Evolutionary conservation across 2,797 vertebrate species (phyloP).

Genomic region (Cuniculus paca): DNA sequence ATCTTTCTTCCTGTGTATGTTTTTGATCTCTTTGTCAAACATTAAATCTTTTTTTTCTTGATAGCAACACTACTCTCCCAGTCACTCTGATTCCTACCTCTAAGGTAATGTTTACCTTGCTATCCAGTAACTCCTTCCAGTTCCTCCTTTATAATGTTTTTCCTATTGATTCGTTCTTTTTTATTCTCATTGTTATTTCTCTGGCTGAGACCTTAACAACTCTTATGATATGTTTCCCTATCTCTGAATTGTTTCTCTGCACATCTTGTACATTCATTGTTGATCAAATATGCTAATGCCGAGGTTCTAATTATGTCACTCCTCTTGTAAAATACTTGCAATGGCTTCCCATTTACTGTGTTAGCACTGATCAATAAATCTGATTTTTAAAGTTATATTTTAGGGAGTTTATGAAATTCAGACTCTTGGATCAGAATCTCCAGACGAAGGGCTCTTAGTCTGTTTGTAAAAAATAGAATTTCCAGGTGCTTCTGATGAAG

Average conservation of each 20-base stretch:
- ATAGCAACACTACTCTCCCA: neutral
- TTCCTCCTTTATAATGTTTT: neutral
- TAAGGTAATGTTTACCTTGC: neutral
- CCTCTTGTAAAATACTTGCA: neutral
- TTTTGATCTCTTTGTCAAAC: neutral
- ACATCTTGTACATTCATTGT: neutral
- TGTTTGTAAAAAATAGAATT: neutral
- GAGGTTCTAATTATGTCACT: neutral
- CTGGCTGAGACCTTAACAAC: slow-evolving; percentile 17
- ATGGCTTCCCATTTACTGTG: neutral
- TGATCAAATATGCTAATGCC: neutral
- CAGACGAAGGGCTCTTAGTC: neutral
- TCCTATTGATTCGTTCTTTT: neutral
- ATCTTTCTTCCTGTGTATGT: neutral
- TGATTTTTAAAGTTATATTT: slow-evolving; percentile 40
- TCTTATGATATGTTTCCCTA: neutral
- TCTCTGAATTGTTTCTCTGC: neutral
- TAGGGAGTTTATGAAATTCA: neutral
- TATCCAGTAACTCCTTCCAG: slow-evolving; percentile 29
- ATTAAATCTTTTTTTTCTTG: neutral
- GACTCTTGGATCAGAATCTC: neutral
- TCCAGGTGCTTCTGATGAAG: neutral
- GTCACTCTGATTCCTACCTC: neutral
- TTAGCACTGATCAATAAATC: slow-evolving; percentile 4
- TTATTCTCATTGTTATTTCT: neutral